Base-by-base conservation (phyloP, 1,140 invertebrate species). In the Drosophila biarmipes region DNA sequence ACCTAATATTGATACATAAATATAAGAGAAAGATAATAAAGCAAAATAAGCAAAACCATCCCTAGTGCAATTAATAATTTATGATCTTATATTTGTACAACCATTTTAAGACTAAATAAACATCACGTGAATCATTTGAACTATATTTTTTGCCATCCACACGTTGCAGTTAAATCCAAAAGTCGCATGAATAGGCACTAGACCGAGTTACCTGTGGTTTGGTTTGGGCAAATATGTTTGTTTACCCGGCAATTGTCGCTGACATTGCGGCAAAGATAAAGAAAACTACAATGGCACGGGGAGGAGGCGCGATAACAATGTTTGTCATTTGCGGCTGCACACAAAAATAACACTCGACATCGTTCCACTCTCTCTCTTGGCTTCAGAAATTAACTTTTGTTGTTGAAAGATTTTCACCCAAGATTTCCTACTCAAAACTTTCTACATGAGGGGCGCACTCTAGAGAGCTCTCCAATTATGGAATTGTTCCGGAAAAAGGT, bases 371-470 rank as follows among this genome's bases (percentile, higher is more conserved):
- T 38, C 52, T 19, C 52, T 31, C 37, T 24, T 19, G 12, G 19
- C 40, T 37, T 76, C 61, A 66, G 63, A 84, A 89, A 87, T 87
- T 87, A 87, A 87, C 64, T 89, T 89, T 89, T 71, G 51, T 24
- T 71, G 79, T 73, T 68, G 40, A 49, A 64, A 76, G 73, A 77
- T 79, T 66, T 80, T 79, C 45, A 73, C 62, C 62, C 27, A 69
- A 82, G 78, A 86, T 89, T 86, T 82, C 59, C 82, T 56, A 61
- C 73, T 81, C 58, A 17, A 69, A 69, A 72, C 72, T 81, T 87
- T 87, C 56, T 62, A 63, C 62, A 56, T 49, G 49, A 31, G 29
- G 29, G 0, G 38, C 52, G 19, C 37, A 21, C 37, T 34, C 51
- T 34, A 19, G 45, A 54, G 73, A 27, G 67, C 57, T 58, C 73